Evolutionary conservation across 2,113 vertebrate species (phyloP), one percentile per base, ranked within the genome.

Genomic region (Seriola aureovittata): DNA sequence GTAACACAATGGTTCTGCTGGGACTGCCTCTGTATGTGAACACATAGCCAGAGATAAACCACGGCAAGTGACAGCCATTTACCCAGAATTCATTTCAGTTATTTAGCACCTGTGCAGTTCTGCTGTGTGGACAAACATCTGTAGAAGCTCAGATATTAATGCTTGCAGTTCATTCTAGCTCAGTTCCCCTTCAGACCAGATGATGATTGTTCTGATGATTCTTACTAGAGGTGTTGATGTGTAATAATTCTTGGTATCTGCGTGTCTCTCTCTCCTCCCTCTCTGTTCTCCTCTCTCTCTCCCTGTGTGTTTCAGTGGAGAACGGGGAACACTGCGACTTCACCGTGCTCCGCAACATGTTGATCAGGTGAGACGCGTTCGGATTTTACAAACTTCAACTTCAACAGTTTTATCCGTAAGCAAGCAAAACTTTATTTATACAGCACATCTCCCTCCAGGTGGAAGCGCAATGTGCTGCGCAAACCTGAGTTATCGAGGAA

Each of bases 251-350:
- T 17, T 65, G 34, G 40, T 23, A 1, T 64, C 1, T 75, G 25
- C 73, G 38, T 78, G 12, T 74, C 58, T 69, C 29, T 38, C 23
- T 23, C 23, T 60, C 32, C 32, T 14, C 40, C 11, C 38, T 46
- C 55, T 58, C 32, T 58, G 19, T 52, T 19, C 12, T 55, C 74
- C 44, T 76, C 14, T 75, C 14, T 75, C 36, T 71, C 65, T 84
- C 62, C 48, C 82, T 13, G 12, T 87, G 59, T 87, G 71, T 95
- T 95, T 82, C 89, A 96, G 96, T 96, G 87, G 96, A 96, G 87
- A 96, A 96, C 16, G 96, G 95, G 2, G 96, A 96, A 67, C 96
- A 96, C 89, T 96, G 96, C 52, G 96, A 96, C 89, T 96, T 96
- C 87, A 96, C 96, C 7, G 95, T 96, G 55, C 88, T 96, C 25